These are phyloP conservation scores for Palythoa grandis DNA, from an alignment of 92 coral and sea anemone genomes.

Conservation along the genomic window DNA sequence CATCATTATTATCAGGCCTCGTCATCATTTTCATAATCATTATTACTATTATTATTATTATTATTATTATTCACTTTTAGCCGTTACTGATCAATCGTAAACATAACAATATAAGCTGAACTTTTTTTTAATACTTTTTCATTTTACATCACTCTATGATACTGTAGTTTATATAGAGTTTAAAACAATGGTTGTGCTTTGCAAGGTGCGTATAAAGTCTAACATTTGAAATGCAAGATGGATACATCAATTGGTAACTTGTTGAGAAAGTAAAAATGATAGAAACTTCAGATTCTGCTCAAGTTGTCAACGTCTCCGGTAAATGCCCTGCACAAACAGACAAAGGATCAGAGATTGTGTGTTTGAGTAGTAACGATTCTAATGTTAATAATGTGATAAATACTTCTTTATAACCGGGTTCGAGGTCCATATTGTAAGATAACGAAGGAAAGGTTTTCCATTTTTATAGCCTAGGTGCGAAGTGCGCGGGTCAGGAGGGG, in stretches of 20 bases:
- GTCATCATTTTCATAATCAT: too few species aligned
- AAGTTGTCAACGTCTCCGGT: conserved; percentile 17
- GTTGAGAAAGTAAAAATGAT: background rate
- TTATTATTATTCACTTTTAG: too few species aligned
- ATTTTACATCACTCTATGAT: background rate
- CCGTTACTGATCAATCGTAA: too few species aligned
- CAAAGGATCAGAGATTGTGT: background rate
- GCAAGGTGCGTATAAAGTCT: background rate
- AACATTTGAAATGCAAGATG: background rate
- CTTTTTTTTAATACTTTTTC: background rate
- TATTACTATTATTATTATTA: too few species aligned
- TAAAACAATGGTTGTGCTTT: background rate
- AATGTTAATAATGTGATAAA: background rate
- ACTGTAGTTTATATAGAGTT: background rate
- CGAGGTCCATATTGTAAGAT: too few species aligned
- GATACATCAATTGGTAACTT: background rate
- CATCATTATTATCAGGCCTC: too few species aligned
- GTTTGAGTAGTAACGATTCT: background rate
- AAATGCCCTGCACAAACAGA: conserved; percentile 37
- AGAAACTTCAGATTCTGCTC: conserved; percentile 1
- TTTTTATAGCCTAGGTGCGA: too few species aligned
- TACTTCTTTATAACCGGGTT: background rate
- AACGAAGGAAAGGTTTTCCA: too few species aligned
- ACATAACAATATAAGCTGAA: background rate
- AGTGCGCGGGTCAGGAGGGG: too few species aligned